Evolutionary conservation across 1,140 invertebrate genomes (phyloP).

Genomic region (Musca domestica): DNA sequence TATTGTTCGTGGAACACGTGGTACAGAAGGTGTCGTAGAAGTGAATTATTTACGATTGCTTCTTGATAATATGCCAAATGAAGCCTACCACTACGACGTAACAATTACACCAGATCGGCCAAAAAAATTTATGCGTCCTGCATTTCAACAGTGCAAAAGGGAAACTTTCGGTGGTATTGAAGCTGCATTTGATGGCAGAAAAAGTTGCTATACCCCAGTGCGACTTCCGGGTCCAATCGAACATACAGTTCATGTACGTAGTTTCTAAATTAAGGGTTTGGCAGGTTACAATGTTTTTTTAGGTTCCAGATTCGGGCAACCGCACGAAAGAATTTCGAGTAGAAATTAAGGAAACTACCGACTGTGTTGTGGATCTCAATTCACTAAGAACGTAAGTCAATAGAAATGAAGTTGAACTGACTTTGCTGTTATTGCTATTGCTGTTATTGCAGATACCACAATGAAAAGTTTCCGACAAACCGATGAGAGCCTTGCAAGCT

Average conservation of each 20-base stretch:
- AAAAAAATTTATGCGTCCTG: constrained; percentile 53
- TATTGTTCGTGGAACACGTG: constrained; percentile 51
- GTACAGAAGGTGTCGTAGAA: constrained; percentile 54
- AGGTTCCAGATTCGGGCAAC: constrained; percentile 35
- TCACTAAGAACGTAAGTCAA: constrained; percentile 54
- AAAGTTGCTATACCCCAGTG: constrained; percentile 44
- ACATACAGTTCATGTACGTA: constrained; percentile 35
- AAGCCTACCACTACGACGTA: constrained; percentile 60
- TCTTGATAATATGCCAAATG: constrained; percentile 53
- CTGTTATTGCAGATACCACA: constrained; percentile 36
- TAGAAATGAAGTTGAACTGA: too few relatives aligned
- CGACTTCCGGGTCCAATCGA: constrained; percentile 23
- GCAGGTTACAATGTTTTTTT: neutral
- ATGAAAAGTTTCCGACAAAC: constrained; percentile 53
- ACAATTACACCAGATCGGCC: constrained; percentile 56
- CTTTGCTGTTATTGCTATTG: too few relatives aligned
- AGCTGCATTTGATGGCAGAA: constrained; percentile 73
- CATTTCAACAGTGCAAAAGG: constrained; percentile 38
- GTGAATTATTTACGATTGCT: constrained; percentile 61
- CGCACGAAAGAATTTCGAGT: constrained; percentile 58
- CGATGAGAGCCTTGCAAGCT: constrained; percentile 71
- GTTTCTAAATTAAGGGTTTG: neutral
- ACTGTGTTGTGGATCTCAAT: constrained; percentile 58
- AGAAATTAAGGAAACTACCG: constrained; percentile 59
- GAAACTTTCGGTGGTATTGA: constrained; percentile 38